Evolutionary conservation across 2,888 invertebrate genomes (phyloP).

Genomic region (Petrolisthes cinctipes): DNA sequence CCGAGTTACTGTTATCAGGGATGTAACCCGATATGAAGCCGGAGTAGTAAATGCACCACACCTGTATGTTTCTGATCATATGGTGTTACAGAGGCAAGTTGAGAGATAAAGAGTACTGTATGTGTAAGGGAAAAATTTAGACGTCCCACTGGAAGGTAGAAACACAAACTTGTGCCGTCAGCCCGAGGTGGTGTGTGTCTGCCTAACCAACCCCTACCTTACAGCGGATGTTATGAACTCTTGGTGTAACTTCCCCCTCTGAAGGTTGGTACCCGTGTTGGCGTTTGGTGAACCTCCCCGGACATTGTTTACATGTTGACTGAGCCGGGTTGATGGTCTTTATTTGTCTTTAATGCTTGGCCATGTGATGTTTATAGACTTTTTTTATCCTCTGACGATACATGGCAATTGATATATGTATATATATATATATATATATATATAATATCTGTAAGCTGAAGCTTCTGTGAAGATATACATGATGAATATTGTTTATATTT

Average conservation of each 20-base stretch:
- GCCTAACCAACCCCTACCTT: constrained; percentile 4
- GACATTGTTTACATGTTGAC: background rate
- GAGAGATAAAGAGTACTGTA: too few relatives aligned
- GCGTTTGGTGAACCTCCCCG: background rate
- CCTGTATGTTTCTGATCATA: too few relatives aligned
- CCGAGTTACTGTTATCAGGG: too few relatives aligned
- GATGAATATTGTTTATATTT: background rate
- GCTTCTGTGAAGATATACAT: constrained; percentile 7
- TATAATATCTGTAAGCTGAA: constrained; percentile 10
- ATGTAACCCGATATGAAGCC: too few relatives aligned
- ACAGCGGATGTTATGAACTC: constrained; percentile 11
- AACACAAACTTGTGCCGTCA: constrained; percentile 11
- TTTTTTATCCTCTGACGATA: background rate
- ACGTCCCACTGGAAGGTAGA: background rate
- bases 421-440: background rate
- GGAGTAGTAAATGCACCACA: too few relatives aligned
- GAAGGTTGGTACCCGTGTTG: constrained; percentile 35
- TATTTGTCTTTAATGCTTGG: background rate
- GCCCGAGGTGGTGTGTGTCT: constrained; percentile 11
- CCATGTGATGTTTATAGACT: background rate
- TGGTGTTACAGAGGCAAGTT: too few relatives aligned
- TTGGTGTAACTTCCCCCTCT: background rate
- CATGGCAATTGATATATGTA: background rate
- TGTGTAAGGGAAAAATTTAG: too few relatives aligned
- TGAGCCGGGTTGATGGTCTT: background rate